Evolutionary conservation across 1,140 invertebrate genomes (phyloP).

Genomic region (Drosophila sp.): DNA sequence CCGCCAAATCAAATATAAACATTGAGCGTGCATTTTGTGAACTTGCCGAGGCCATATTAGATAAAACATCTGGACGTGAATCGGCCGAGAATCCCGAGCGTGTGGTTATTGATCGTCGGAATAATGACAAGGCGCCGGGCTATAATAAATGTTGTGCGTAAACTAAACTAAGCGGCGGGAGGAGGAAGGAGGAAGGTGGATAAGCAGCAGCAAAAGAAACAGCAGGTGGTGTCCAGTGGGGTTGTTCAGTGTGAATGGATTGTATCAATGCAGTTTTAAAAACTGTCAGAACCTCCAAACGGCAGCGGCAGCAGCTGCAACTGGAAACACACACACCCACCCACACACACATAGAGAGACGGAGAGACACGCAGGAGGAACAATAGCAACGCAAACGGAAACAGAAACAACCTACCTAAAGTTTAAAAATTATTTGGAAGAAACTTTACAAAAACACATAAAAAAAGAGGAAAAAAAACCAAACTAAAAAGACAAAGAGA

Average conservation of each 20-base stretch:
- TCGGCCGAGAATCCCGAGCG: constrained; percentile 87
- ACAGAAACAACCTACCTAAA: constrained; percentile 75
- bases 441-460: constrained; percentile 42
- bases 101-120: constrained; percentile 87
- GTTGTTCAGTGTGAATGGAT: neutral
- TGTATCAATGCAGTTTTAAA: neutral
- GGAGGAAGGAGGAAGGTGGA: constrained; percentile 12
- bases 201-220: neutral
- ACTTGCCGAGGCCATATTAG: constrained; percentile 97
- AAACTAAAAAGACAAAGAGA: neutral
- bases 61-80: constrained; percentile 90
- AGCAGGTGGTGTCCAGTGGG: neutral
- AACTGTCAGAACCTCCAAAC: constrained; percentile 18
- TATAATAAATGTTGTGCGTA: constrained; percentile 83
- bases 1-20: constrained; percentile 98
- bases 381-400: constrained; percentile 40
- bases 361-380: constrained; percentile 25
- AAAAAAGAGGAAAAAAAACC: neutral
- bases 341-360: constrained; percentile 10
- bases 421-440: constrained; percentile 61
- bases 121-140: constrained; percentile 82
- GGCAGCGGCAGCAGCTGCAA: constrained; percentile 35
- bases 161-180: constrained; percentile 28
- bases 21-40: constrained; percentile 99
- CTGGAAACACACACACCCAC: constrained; percentile 27